Percentiles rank a stretch among this genome's conserved stretches.
Evolutionary conservation across 2,113 vertebrate species (phyloP).

Genomic region (Ivindomyrus marchei): DNA sequence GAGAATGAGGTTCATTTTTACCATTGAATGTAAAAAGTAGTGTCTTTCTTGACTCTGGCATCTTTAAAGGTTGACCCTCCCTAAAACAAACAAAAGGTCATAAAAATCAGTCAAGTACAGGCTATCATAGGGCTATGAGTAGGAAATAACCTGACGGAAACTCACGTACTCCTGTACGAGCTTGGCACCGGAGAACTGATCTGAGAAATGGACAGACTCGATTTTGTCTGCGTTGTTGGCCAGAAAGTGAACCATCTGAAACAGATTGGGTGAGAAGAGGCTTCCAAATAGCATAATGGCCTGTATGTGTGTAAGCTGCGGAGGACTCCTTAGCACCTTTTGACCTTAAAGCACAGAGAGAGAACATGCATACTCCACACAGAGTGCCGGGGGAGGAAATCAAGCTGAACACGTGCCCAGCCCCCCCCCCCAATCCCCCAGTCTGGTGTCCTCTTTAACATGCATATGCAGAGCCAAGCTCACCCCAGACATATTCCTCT

Average conservation of each 20-base stretch:
- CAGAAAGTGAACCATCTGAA: conserved; percentile 94
- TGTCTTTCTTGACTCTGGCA: conserved; percentile 95
- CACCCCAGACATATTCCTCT: neutral
- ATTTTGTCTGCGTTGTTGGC: conserved; percentile 94
- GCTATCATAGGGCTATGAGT: neutral
- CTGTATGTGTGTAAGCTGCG: neutral
- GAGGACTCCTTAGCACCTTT: neutral
- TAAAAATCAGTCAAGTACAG: neutral
- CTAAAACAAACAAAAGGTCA: conserved; percentile 51
- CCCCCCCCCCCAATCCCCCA: neutral
- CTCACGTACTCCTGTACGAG: conserved; percentile 96
- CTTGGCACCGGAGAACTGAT: conserved; percentile 99
- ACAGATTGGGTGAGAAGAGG: conserved; percentile 12
- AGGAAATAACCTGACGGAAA: neutral
- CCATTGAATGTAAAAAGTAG: conserved; percentile 99
- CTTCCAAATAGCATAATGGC: neutral
- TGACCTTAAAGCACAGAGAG: neutral
- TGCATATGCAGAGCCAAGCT: neutral
- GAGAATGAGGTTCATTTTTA: conserved; percentile 45
- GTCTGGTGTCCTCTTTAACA: neutral
- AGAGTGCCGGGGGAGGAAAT: neutral
- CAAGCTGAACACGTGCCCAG: neutral
- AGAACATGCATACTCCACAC: no score
- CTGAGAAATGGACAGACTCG: conserved; percentile 98
- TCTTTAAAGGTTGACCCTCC: conserved; percentile 96